Conservation (phyloP, 2,797 vertebrate species). For the Sebastes itinus region DNA sequence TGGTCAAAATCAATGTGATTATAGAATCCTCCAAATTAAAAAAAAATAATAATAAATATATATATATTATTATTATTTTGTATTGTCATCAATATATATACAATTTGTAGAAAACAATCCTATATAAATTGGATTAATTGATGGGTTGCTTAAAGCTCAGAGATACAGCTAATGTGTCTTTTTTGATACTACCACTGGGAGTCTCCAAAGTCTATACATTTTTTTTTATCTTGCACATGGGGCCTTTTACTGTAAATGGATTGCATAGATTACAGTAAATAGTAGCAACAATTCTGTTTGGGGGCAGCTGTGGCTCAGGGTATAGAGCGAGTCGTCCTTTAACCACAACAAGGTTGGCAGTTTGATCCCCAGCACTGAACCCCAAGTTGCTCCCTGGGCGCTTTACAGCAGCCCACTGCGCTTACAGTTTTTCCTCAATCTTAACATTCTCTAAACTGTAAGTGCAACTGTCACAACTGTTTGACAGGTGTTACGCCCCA, state of each 20-base stretch:
- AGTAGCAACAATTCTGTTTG: background rate
- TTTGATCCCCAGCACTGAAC: no score
- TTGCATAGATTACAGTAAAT: background rate
- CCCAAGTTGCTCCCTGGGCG: no score
- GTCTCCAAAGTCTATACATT: background rate
- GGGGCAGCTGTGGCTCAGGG: background rate
- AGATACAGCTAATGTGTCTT: background rate
- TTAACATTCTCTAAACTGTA: no score
- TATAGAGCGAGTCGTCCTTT: no score
- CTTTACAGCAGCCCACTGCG: no score
- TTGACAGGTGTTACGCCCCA: no score
- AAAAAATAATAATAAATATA: background rate
- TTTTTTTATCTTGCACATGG: background rate
- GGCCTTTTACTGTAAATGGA: background rate
- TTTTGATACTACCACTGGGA: background rate
- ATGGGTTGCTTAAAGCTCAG: background rate
- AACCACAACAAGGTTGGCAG: no score
- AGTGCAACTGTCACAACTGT: no score
- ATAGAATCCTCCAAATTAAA: background rate
- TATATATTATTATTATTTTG: no score
- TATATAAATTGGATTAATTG: background rate
- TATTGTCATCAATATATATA: no score
- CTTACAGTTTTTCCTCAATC: no score
- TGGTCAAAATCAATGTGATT: background rate
- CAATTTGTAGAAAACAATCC: background rate